Evolutionary conservation across 53 echinoderm and acorn worm species (phyloP).

Genomic region (Arbacia lixula): DNA sequence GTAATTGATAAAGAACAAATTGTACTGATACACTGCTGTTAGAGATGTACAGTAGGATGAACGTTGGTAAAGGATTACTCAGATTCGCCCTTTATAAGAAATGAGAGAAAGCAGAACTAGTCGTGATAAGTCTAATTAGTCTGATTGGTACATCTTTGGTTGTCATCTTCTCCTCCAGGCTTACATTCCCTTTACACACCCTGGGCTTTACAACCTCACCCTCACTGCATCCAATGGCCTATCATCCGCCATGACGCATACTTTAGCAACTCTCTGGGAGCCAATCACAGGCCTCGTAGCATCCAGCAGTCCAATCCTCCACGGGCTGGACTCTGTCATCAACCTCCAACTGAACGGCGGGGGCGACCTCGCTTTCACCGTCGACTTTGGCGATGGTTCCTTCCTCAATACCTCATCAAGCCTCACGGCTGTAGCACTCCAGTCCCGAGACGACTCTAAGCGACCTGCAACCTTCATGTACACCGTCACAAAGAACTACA

Average conservation of each 20-base stretch:
- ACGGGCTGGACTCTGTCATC: slow-evolving; percentile 66
- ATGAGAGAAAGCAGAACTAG: too few species aligned
- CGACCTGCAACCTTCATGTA: slow-evolving; percentile 55
- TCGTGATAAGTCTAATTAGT: too few species aligned
- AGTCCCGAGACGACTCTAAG: slow-evolving; percentile 23
- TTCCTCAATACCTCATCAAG: slow-evolving; percentile 31
- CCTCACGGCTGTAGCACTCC: slow-evolving; percentile 2
- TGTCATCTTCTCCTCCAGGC: slow-evolving; percentile 29
- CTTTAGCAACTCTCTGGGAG: slow-evolving; percentile 73
- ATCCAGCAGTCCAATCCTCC: slow-evolving; percentile 57
- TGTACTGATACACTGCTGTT: too few species aligned
- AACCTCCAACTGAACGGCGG: slow-evolving; percentile 70
- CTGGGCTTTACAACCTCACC: slow-evolving; percentile 86
- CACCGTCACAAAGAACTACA: slow-evolving; percentile 62
- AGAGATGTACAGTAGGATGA: too few species aligned
- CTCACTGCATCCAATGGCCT: slow-evolving; percentile 78
- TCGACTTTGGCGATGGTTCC: slow-evolving; percentile 76
- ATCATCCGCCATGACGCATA: slow-evolving; percentile 42
- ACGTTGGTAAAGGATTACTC: too few species aligned
- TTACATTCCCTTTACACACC: slow-evolving; percentile 65
- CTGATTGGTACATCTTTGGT: neutral
- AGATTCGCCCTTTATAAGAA: too few species aligned
- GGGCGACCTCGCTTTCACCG: slow-evolving; percentile 62
- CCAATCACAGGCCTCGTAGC: slow-evolving; percentile 72
- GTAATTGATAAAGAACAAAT: too few species aligned